Evolutionary conservation across 1,140 invertebrate species (phyloP), one percentile per base, ranked within the genome.

Genomic region (Hylaeus volcanicus): DNA sequence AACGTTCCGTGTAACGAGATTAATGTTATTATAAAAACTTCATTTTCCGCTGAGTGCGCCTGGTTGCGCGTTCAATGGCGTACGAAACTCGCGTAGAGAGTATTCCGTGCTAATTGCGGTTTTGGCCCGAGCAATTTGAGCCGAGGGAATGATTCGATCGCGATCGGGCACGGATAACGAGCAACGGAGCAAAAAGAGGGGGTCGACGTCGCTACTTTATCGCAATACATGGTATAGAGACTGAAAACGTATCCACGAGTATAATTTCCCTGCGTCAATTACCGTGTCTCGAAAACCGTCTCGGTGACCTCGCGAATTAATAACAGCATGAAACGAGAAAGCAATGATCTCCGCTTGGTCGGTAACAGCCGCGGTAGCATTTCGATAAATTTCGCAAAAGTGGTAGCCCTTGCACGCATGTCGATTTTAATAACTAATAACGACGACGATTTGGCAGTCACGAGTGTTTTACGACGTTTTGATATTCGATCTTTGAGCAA

Each of bases 321-420:
- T 85, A 84, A 81, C 76, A 51, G 53, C 68, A 26, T 56, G 82
- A 81, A 78, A 74, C 58, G 64, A 65, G 83, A 84, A 81, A 85
- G 78, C 63, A 73, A 73, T n/a, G 79, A 26, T 14, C 12, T 3
- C 64, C 68, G 48, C 26, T 26, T 26, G 26, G 26, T 26, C 26
- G 26, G 26, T 26, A 26, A 26, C 26, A 26, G 26, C 26, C 26
- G 53, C 15, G 15, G 48, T 76, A 68, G 60, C 78, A 65, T 83
- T 64, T 79, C 69, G 56, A 81, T 70, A 77, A 75, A 71, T 86
- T 69, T 77, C 84, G 72, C 56, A 75, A 72, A 86, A 86, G 51
- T 37, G 56, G 63, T 58, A 72, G n/a, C 65, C 15, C 3, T 11
- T 55, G 12, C 11, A 26, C 53, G 12, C 26, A 26, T 26, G 53